Evolutionary conservation across 2,797 vertebrate genomes (phyloP), one percentile per base, ranked within the genome.

Genomic region (Siniperca scherzeri): DNA sequence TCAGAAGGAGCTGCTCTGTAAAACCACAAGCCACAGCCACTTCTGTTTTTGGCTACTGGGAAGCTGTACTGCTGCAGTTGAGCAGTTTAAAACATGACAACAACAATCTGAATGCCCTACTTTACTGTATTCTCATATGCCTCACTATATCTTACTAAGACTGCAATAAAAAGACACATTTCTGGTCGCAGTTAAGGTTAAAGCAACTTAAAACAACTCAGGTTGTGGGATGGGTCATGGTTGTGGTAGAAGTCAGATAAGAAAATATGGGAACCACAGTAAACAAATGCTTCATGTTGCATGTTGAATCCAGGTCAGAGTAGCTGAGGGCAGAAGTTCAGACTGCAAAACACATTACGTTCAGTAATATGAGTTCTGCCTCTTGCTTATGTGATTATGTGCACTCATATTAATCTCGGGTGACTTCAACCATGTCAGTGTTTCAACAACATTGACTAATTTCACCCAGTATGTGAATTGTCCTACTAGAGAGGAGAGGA

Each of bases 21-120:
- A 86, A 89, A 83, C 65, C 69, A 70, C 77, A 84, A 27, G 30
- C 30, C 30, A 30, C 30, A 30, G 30, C 30, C 30, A 40, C 62
- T 67, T 74, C 53, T 21, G 57, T 22, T 69, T 74, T 81, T 82
- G 62, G 25, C 60, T 83, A 38, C 44, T 67, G 9, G 3, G 27
- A 4, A 5, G n/a, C 27, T 66, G 30, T 3, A 9, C 25, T 48
- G 46, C 52, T 42, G 50, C 61, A 33, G 27, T 10, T 44, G 0
- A 56, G 44, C 17, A 42, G 52, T 64, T 68, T 36, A 55, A 77
- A 70, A 56, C 70, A 55, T 36, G 50, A 83, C 19, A 42, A 33
- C 17, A 74, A 27, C 38, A 38, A 12, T 30, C 30, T 80, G 25
- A 50, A 60, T 10, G 27, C 8, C 2, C 16, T 30, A 30, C 2